Base-by-base conservation (phyloP, 2,888 invertebrate genomes). In the Chrysopilus asiliformis region DNA sequence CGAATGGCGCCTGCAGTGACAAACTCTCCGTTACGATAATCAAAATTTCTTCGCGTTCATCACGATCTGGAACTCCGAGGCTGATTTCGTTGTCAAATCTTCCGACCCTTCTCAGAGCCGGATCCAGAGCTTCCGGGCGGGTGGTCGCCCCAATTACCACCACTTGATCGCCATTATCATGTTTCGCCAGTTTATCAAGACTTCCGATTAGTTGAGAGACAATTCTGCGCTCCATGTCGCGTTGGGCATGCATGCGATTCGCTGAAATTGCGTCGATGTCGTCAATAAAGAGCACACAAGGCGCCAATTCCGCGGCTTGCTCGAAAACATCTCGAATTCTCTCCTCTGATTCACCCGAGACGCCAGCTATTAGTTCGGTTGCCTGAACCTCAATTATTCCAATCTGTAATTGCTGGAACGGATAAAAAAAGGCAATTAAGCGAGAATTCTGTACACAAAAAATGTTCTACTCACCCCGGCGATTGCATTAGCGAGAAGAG, bases 241-340 rank as follows among this genome's bases (percentile, higher is more conserved):
- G 82, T 51, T 87, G 85, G 3, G 90, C 90, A 50, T 79, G 79
- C 38, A 89, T 79, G 53, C 93, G 70, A 56, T 90, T 87, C 4
- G 84, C 85, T 20, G 90, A 86, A 30, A 98, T 82, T n/a, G 90
- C 79, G 67, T 98, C 97, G 41, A 98, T 86, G 67, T 97, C 94
- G 65, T 98, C 97, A 43, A 98, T 79, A 54, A 95, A 93, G 25
- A 95, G 62, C 10, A 95, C 74, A 57, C 87, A 83, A 0, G 90
- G 89, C 8, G 85, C 73, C 39, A 71, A 61, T 39, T 66, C 61
- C 3, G 90, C 87, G 2, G 94, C 93, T 53, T 81, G 76, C 25
- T 89, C 84, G 65, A 98, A 97, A 10, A 95, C 62, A 47, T 89
- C 83, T 43, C 95, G 70, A 42, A 97, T 85, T 47, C 90, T 72